Evolutionary conservation across 2,113 vertebrate species (phyloP).

Genomic region (Microtus pennsylvanicus): DNA sequence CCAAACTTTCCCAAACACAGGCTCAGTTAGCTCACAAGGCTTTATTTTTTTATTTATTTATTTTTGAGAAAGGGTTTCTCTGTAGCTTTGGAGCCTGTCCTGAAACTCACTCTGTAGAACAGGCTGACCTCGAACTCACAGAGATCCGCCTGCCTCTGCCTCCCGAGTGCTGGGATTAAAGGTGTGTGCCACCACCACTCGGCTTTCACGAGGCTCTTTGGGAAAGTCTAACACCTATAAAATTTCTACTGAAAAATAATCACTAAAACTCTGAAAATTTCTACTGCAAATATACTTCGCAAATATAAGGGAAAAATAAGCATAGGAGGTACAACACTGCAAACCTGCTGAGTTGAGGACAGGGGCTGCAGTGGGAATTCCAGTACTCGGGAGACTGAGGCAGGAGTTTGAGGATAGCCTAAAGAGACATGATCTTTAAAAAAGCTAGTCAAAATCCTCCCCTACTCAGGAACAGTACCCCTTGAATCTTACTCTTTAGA

Average conservation of each 20-base stretch:
- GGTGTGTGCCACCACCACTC: too few species aligned
- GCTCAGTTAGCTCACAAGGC: not conserved
- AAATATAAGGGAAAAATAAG: not conserved
- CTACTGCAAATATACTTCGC: not conserved
- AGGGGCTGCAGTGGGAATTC: not conserved
- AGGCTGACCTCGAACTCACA: too few species aligned
- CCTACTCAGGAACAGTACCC: fast-evolving
- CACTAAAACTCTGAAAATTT: not conserved
- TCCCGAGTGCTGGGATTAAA: too few species aligned
- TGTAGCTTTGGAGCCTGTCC: too few species aligned
- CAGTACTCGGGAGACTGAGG: not conserved
- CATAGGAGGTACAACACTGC: fast-evolving
- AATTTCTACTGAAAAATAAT: not conserved
- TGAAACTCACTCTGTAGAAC: too few species aligned
- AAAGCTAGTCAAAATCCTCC: not conserved
- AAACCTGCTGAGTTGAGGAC: fast-evolving
- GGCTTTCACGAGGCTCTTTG: not conserved
- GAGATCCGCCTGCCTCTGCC: too few species aligned
- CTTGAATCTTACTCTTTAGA: too few species aligned
- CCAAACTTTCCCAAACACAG: not conserved
- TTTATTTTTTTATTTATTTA: too few species aligned
- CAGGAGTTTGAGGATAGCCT: not conserved
- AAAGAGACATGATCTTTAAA: not conserved
- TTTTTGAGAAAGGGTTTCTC: too few species aligned
- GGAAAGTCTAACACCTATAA: not conserved